A percentile compares a stretch with the other conserved stretches of the same genome.
Conservation (phyloP, 2,888 invertebrate genomes). For the Subacronicta megacephala region DNA sequence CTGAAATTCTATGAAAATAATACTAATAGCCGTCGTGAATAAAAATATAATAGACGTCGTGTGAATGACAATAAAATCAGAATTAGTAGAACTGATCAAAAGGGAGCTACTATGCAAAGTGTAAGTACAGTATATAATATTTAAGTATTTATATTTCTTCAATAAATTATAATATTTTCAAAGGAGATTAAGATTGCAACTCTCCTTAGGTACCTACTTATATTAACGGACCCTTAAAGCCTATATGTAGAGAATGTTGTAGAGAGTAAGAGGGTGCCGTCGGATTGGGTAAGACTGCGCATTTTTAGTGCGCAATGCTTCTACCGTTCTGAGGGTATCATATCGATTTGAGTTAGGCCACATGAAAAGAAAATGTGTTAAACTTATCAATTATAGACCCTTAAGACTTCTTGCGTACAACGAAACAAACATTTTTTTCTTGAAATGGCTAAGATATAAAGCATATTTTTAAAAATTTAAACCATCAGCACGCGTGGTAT, state of each 20-base stretch:
- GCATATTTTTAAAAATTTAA: too few species aligned
- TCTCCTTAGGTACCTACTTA: background rate
- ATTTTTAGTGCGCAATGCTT: constrained; percentile 1
- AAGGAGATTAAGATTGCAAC: background rate
- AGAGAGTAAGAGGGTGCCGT: background rate
- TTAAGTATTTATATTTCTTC: too few species aligned
- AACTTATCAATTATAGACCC: background rate
- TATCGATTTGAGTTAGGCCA: background rate
- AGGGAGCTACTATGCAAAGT: too few species aligned
- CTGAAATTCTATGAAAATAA: too few species aligned
- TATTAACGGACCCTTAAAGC: background rate
- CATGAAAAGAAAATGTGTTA: background rate
- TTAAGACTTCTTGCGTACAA: background rate
- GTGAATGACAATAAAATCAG: too few species aligned
- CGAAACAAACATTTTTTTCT: too few species aligned
- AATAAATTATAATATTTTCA: background rate
- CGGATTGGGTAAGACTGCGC: constrained; percentile 1
- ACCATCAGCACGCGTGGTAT: too few species aligned
- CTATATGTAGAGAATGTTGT: background rate
- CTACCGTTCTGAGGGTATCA: background rate
- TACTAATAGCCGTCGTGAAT: too few species aligned
- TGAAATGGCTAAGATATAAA: too few species aligned
- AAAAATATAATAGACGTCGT: too few species aligned
- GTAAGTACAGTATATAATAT: too few species aligned
- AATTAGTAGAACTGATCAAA: too few species aligned